These are phyloP conservation scores for Procambarus clarkii DNA, from an alignment of 1,140 invertebrate species.

Conservation along the genomic window DNA sequence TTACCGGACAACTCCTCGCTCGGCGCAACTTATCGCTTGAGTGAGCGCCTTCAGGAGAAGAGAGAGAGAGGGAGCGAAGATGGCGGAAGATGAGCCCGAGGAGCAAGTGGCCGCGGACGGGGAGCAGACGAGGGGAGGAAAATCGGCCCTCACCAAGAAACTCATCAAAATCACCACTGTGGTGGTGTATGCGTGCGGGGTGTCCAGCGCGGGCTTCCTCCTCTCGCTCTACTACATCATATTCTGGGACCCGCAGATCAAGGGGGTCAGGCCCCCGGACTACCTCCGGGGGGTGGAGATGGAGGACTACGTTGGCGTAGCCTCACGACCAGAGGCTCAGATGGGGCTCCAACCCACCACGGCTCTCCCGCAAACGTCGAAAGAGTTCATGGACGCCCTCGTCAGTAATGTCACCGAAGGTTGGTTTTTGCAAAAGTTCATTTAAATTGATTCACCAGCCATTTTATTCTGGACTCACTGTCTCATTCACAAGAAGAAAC, in stretches of 20 bases:
- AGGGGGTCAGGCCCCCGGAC: slow-evolving; percentile 53
- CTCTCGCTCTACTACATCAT: slow-evolving; percentile 96
- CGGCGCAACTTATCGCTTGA: too few species aligned
- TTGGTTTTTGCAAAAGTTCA: too few species aligned
- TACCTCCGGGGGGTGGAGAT: slow-evolving; percentile 45
- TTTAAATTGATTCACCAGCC: too few species aligned
- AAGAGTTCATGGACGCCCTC: slow-evolving; percentile 53
- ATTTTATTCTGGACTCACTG: too few species aligned
- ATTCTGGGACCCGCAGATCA: slow-evolving; percentile 89
- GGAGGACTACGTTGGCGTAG: slow-evolving; percentile 1
- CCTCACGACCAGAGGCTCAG: too few species aligned
- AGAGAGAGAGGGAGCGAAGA: too few species aligned
- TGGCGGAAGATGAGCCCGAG: slow-evolving; percentile 6
- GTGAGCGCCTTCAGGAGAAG: background rate
- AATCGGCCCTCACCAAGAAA: slow-evolving; percentile 89
- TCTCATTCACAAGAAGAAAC: too few species aligned
- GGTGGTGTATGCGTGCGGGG: slow-evolving; percentile 94
- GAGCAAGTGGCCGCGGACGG: background rate
- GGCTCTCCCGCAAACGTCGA: slow-evolving; percentile 44
- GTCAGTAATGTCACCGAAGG: slow-evolving; percentile 38
- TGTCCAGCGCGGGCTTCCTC: slow-evolving; percentile 94
- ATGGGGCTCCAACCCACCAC: background rate
- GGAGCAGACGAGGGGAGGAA: slow-evolving; percentile 77
- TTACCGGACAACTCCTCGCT: background rate
- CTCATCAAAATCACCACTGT: slow-evolving; percentile 93